phyloP scores from a whole-genome alignment of 2,888 invertebrate species.

The Branchipolynoe longqiensis region DNA sequence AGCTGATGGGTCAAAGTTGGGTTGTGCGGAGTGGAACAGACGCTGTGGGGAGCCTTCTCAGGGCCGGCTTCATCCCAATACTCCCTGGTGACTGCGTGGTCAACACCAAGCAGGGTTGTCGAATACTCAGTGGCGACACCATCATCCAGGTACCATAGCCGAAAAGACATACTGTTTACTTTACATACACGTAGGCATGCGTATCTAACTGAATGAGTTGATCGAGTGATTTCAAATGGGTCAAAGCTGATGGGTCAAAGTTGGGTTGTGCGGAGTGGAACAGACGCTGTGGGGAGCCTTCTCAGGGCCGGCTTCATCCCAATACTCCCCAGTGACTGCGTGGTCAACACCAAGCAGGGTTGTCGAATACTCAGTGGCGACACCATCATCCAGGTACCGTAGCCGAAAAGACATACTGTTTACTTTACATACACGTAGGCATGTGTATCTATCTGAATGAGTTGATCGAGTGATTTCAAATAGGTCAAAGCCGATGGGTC shows the following conservation, averaged over 20 bases:
- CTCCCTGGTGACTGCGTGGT: slow-evolving; percentile 74
- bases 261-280: neutral
- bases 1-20: too few species aligned
- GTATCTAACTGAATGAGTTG: too few species aligned
- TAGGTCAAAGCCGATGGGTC: neutral
- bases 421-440: too few species aligned
- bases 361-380: slow-evolving; percentile 75
- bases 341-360: slow-evolving; percentile 69
- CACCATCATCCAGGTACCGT: slow-evolving; percentile 74
- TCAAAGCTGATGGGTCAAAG: neutral
- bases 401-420: too few species aligned
- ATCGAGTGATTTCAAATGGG: too few species aligned
- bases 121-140: slow-evolving; percentile 75
- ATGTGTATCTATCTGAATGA: too few species aligned
- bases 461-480: too few species aligned
- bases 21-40: neutral
- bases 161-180: too few species aligned
- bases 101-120: slow-evolving; percentile 69
- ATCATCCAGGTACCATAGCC: slow-evolving; percentile 75
- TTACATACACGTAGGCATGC: too few species aligned
- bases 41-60: slow-evolving; percentile 62
- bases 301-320: slow-evolving; percentile 71
- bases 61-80: slow-evolving; percentile 71
- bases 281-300: slow-evolving; percentile 57
- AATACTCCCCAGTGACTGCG: slow-evolving; percentile 74